Evolutionary conservation across 2,797 vertebrate genomes (phyloP), one percentile per base, ranked within the genome.

Genomic region (Podarcis siculus): DNA sequence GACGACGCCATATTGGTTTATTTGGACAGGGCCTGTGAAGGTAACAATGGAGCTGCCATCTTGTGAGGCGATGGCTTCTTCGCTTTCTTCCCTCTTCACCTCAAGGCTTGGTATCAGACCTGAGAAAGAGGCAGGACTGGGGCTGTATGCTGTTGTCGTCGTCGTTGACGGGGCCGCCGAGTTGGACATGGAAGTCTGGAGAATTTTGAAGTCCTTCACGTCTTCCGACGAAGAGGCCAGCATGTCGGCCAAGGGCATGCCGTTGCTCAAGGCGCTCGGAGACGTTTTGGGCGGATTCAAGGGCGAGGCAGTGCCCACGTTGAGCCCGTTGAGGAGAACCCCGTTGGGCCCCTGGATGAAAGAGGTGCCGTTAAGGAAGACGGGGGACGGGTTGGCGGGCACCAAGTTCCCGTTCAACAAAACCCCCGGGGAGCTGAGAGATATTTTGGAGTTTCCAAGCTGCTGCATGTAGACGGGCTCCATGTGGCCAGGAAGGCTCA

Each of bases 371-470:
- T 99, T 99, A 95, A 99, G 98, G 96, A 99, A 99, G 94, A 98
- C 97, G 0, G 98, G 95, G 85, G 98, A 97, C 83, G 97, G 97
- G 97, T 97, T 98, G 94, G 97, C 97, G 92, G 97, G 97, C 91
- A 98, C 97, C 19, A 99, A 97, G 92, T 96, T 98, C 94, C 98
- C 98, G 17, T 99, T 99, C 97, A 98, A 96, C 86, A 98, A 93
- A 61, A 98, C 97, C 6, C 98, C 97, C 83, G 96, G 96, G 76
- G 98, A 98, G 90, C 98, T 98, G 85, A 98, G 94, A 23, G 98
- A 97, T 96, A 99, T 98, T 96, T 99, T 99, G 94, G 98, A 97
- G 95, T 98, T 98, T 94, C 98, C 98, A 2, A 99, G 98, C 95
- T 99, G 99, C 89, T 99, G 99, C 97, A 99, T 99, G 93, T 99